Evolutionary conservation across 2,888 invertebrate genomes (phyloP).

Genomic region (Campaea margaritaria): DNA sequence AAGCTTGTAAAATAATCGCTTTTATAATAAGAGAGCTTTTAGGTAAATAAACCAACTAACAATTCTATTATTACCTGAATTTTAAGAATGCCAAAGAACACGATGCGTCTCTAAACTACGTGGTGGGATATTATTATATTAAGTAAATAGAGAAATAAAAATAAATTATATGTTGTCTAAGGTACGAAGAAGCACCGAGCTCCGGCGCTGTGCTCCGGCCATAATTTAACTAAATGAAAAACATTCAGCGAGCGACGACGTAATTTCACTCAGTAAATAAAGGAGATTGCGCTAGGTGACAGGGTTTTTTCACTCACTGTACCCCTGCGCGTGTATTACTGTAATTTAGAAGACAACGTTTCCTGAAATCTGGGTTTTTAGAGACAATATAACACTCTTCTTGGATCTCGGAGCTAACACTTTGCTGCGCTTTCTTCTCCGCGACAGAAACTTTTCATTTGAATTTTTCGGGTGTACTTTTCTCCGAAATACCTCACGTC

Average conservation of each 20-base stretch:
- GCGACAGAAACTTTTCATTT: no score
- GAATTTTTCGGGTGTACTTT: no score
- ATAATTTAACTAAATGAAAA: slow-evolving; percentile 44
- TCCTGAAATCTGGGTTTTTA: slow-evolving; percentile 3
- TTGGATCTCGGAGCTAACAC: not conserved
- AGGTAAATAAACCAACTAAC: no score
- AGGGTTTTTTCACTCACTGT: not conserved
- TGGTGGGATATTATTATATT: no score
- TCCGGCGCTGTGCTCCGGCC: slow-evolving; percentile 16
- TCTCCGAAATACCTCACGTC: no score
- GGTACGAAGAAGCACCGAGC: slow-evolving; percentile 6
- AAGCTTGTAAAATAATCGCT: no score
- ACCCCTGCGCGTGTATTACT: not conserved
- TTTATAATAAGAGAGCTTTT: no score
- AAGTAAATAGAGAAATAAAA: no score
- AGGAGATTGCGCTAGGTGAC: slow-evolving; percentile 36
- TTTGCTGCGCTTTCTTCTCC: not conserved
- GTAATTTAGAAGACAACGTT: slow-evolving; percentile 2
- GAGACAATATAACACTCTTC: not conserved
- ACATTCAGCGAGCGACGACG: slow-evolving; percentile 28
- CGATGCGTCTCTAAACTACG: no score
- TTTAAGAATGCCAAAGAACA: no score
- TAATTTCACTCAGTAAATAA: slow-evolving; percentile 43
- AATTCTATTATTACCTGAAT: no score
- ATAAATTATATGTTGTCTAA: no score